These are phyloP conservation scores for Labeo rohita DNA, from an alignment of 2,113 vertebrate species.

Conservation along the genomic window DNA sequence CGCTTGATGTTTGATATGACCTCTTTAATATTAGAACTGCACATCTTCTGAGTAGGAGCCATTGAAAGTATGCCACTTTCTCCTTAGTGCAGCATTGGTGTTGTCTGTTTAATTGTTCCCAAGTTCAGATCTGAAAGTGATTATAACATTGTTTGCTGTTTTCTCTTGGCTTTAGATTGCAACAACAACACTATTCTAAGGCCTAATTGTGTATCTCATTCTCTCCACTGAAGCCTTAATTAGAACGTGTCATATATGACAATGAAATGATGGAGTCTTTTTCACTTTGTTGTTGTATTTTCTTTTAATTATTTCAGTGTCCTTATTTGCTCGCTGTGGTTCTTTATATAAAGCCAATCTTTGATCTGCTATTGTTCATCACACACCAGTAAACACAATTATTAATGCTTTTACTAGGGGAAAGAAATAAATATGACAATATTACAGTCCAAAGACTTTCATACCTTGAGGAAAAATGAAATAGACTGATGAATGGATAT, in stretches of 20 bases:
- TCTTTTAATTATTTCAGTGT: conserved; percentile 12
- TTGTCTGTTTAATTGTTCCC: neutral
- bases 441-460: conserved; percentile 29
- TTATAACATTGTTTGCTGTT: neutral
- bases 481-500: neutral
- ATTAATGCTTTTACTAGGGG: conserved; percentile 36
- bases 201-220: neutral
- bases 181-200: conserved; percentile 11
- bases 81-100: neutral
- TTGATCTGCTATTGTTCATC: conserved; percentile 46
- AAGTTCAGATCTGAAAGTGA: neutral
- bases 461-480: neutral
- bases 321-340: conserved; percentile 4
- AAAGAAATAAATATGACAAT: conserved; percentile 23
- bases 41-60: neutral
- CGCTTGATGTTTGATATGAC: neutral
- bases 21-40: neutral
- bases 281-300: neutral
- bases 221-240: conserved; percentile 14
- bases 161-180: neutral
- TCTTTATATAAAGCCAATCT: conserved; percentile 39
- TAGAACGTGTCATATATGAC: conserved; percentile 32
- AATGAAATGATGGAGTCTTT: conserved; percentile 13
- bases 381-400: conserved; percentile 55
- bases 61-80: neutral